Evolutionary conservation across 2,888 invertebrate species (phyloP), one percentile per base, ranked within the genome.

Genomic region (Paralinhomoeus sp.): DNA sequence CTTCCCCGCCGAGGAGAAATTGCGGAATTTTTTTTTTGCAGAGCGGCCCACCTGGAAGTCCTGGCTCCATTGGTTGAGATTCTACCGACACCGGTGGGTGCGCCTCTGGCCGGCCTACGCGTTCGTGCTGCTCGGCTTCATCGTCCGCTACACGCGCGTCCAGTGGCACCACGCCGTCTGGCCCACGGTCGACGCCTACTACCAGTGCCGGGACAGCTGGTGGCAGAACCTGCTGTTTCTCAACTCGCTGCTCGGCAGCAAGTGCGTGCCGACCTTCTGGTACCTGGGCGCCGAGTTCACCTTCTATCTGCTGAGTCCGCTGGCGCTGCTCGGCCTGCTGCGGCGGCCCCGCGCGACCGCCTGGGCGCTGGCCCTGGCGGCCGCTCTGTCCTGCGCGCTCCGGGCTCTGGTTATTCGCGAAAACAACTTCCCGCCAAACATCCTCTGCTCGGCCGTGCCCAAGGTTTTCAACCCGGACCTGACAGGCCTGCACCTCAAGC

Each of bases 261-360:
- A 24, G n/a, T 35, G 24, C 20, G n/a, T 42, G 36, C 20, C 24
- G n/a, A 20, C 15, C 23, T 22, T 3, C 18, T 37, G 35, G 9
- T 41, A 60, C 46, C 59, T 59, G 40, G 59, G 59, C 36, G 60
- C 59, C 2, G 59, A 59, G 45, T 58, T 59, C 51, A 56, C 59
- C 45, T 59, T 53, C 50, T 59, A 57, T 46, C 46, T 59, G n/a
- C 40, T 59, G 23, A 56, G 58, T 3, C 59, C 59, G 18, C n/a
- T n/a, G n/a, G n/a, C n/a, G n/a, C n/a, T n/a, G n/a, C n/a, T 59
- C 22, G 41, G 53, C 1, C 50, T 59, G 17, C 46, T 55, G 24
- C 49, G 53, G 33, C 45, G 48, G 3, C 37, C 3, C 3, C 37
- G 37, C 17, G 3, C 3, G 17, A 24, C 17, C 24, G 2, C 22